Percentiles rank a stretch among this genome's conserved stretches.
Conservation (phyloP, 1,140 invertebrate genomes). For the Tribolium madens region DNA sequence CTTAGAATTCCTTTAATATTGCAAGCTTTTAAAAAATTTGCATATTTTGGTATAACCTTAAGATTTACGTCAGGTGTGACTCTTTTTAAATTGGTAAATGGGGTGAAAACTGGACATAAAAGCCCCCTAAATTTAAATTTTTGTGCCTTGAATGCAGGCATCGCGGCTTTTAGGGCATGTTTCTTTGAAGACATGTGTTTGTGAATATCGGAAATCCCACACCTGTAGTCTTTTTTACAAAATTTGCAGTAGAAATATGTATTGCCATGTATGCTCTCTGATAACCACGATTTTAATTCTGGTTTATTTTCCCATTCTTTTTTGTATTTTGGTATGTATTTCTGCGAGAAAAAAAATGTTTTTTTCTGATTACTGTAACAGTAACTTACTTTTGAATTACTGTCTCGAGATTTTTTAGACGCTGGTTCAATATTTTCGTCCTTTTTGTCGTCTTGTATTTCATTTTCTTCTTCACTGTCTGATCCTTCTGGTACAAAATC, state of each 20-base stretch:
- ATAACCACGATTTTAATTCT: slow-evolving; percentile 59
- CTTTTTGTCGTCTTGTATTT: background rate
- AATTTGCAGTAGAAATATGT: slow-evolving; percentile 62
- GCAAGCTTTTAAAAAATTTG: slow-evolving; percentile 70
- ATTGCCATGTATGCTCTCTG: slow-evolving; percentile 58
- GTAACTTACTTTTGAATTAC: slow-evolving; percentile 31
- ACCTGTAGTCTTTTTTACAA: slow-evolving; percentile 62
- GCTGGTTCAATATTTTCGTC: slow-evolving; percentile 33
- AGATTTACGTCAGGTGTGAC: slow-evolving; percentile 68
- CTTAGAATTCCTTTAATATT: slow-evolving; percentile 76
- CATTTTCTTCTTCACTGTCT: slow-evolving; percentile 28
- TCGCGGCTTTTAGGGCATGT: slow-evolving; percentile 53
- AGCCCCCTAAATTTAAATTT: slow-evolving; percentile 61
- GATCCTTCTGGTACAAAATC: slow-evolving; percentile 43
- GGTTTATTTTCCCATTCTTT: slow-evolving; percentile 62
- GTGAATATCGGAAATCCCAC: slow-evolving; percentile 59
- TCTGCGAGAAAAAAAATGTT: slow-evolving; percentile 13
- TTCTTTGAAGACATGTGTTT: slow-evolving; percentile 62
- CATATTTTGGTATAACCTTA: slow-evolving; percentile 72
- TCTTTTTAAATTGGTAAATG: slow-evolving; percentile 57
- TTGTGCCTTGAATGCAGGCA: slow-evolving; percentile 52
- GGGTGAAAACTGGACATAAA: slow-evolving; percentile 60
- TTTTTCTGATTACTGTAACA: background rate
- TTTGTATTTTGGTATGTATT: slow-evolving; percentile 61
- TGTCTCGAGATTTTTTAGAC: slow-evolving; percentile 32